Evolutionary conservation across 2,888 invertebrate genomes (phyloP), one percentile per base, ranked within the genome.

Genomic region (Phlogophora meticulosa): DNA sequence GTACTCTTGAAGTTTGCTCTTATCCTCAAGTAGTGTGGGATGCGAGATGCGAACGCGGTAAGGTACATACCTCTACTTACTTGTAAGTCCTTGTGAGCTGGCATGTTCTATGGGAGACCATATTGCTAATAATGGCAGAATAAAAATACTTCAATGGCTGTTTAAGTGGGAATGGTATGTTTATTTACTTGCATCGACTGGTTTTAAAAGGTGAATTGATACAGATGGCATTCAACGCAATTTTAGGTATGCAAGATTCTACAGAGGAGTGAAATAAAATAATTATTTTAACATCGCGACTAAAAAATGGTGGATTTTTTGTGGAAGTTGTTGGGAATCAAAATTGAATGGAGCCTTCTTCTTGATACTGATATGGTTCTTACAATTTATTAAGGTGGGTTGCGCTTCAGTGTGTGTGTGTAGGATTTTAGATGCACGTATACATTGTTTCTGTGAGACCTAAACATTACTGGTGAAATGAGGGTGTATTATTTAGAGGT

Each of bases 11-110:
- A 53, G 53, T 75, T 63, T 51, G 48, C 58, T 58, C 59, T 63
- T 42, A 65, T 60, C 53, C 13, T 67, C 48, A 42, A 70, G 59
- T 61, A 69, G 75, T 83, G 80, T 78, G 66, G 55, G 59, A 78
- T 62, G 82, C 65, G 13, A 64, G 34, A n/a, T 38, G 22, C 80
- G 82, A 85, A 87, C 87, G 81, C 82, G 84, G 85, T 90, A 88
- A 86, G 87, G 80, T 88, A 89, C 89, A 88, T 13, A 34, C 11
- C 42, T n/a, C 4, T 5, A 24, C 63, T 57, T 58, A 36, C 72
- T 67, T 34, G 48, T 60, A 49, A 36, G 34, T 71, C 36, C 42
- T 59, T 49, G 43, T 51, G 28, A 53, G 13, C 40, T 49, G 17
- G n/a, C 55, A 61, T 64, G 49, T 75, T 34, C 49, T 58, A 61